Conservation (phyloP, 2,113 vertebrate genomes). For the Tor tambroides region DNA sequence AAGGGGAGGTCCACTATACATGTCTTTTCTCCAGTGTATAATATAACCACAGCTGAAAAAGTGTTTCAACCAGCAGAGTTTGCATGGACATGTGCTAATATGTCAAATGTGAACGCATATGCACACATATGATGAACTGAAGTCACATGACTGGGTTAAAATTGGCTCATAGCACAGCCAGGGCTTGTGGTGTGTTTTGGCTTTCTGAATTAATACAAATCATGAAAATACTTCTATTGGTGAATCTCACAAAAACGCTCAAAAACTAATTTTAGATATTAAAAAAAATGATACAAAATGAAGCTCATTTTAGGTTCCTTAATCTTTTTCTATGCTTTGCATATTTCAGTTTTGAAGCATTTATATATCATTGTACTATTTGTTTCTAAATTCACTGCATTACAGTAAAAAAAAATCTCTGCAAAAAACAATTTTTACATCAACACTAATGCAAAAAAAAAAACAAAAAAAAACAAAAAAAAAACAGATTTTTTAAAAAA, state of each 20-base stretch:
- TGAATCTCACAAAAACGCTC: slow-evolving; percentile 8
- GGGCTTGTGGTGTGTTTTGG: slow-evolving; percentile 8
- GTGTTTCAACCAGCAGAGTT: slow-evolving; percentile 70
- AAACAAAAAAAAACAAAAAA: no score
- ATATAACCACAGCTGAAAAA: slow-evolving; percentile 77
- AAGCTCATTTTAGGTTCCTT: background rate
- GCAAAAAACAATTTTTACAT: no score
- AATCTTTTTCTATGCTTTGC: background rate
- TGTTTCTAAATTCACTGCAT: background rate
- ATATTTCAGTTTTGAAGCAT: background rate
- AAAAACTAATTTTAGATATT: background rate
- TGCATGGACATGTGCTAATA: slow-evolving; percentile 68
- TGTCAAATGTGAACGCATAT: slow-evolving; percentile 75
- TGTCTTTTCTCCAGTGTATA: slow-evolving; percentile 81
- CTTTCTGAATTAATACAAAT: background rate
- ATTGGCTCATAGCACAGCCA: slow-evolving; percentile 19
- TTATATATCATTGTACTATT: background rate
- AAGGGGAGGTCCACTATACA: slow-evolving; percentile 74
- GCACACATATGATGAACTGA: slow-evolving; percentile 71
- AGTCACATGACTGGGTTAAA: slow-evolving; percentile 55
- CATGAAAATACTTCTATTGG: background rate
- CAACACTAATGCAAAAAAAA: no score
- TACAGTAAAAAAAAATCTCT: background rate
- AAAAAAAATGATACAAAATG: background rate
- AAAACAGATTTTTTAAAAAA: no score